Conservation (phyloP, 2,113 vertebrate species). For the Psilopsiagon aymara region DNA sequence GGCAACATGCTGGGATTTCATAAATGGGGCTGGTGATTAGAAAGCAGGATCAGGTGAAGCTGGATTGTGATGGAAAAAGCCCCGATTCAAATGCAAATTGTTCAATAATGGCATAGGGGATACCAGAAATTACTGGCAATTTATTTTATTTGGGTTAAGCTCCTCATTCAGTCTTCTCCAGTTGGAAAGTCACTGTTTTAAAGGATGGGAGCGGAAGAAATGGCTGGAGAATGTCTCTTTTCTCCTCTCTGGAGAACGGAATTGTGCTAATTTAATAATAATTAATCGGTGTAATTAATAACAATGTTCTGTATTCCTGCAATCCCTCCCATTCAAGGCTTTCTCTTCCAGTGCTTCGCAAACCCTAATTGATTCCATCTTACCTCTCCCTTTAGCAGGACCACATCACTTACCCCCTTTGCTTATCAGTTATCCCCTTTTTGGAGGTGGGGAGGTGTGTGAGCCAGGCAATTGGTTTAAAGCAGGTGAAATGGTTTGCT, state of each 20-base stretch:
- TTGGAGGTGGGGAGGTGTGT: neutral
- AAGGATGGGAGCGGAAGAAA: neutral
- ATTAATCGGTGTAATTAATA: constrained; percentile 34
- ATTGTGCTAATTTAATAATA: constrained; percentile 41
- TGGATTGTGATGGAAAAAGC: constrained; percentile 67
- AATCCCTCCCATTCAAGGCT: neutral
- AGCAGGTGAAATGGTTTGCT: neutral
- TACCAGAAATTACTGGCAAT: constrained; percentile 72
- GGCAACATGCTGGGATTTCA: constrained; percentile 72
- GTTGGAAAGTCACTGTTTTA: constrained; percentile 31
- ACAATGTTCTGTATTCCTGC: neutral
- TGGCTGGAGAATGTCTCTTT: neutral
- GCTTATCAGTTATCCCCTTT: neutral
- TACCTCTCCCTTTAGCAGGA: neutral
- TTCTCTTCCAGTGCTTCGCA: neutral
- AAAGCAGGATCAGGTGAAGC: constrained; percentile 72
- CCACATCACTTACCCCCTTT: neutral
- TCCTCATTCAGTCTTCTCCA: constrained; percentile 35
- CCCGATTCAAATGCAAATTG: constrained; percentile 72
- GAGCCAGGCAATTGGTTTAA: neutral
- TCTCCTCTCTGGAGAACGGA: neutral
- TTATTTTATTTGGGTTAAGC: constrained; percentile 75
- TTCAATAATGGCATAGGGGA: constrained; percentile 69
- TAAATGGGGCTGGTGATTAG: constrained; percentile 69
- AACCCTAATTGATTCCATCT: neutral